Evolutionary conservation across 2,113 vertebrate genomes (phyloP).

Genomic region (Eulemur macaco): DNA sequence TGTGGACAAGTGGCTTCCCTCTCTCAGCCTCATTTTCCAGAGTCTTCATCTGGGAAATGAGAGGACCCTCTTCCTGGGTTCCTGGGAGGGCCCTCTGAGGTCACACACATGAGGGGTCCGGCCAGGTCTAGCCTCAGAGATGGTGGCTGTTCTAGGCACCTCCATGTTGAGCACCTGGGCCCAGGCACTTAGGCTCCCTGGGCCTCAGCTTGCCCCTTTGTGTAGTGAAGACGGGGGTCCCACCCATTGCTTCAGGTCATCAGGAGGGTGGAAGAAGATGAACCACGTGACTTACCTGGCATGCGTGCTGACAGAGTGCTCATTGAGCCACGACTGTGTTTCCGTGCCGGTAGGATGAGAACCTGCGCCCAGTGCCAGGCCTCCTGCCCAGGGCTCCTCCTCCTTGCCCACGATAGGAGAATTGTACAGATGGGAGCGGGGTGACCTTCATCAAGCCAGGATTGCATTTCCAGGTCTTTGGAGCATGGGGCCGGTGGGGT

Average conservation of each 20-base stretch:
- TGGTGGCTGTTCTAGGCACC: not conserved
- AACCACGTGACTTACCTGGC: accelerated
- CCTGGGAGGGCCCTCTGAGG: not conserved
- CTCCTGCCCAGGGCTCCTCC: not conserved
- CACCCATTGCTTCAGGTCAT: not conserved
- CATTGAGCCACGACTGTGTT: not conserved
- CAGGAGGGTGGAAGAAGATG: not conserved
- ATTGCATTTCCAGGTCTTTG: not conserved
- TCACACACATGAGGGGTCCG: not conserved
- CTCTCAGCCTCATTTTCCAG: not conserved
- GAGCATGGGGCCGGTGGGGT: accelerated
- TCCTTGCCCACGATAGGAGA: not conserved
- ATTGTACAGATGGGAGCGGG: not conserved
- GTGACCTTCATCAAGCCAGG: not conserved
- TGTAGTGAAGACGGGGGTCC: too few relatives aligned
- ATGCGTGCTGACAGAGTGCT: not conserved
- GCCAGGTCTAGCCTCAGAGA: not conserved
- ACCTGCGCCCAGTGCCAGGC: not conserved
- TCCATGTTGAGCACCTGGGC: not conserved
- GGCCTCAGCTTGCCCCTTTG: not conserved
- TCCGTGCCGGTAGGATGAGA: not conserved
- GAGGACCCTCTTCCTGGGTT: not conserved
- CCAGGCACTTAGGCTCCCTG: not conserved
- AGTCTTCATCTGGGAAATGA: not conserved
- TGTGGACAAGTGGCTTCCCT: not conserved